A percentile compares a stretch with the other conserved stretches of the same genome.
These are phyloP conservation scores for Drosophila kuntzei DNA, from an alignment of 2,888 invertebrate species.

Conservation along the genomic window DNA sequence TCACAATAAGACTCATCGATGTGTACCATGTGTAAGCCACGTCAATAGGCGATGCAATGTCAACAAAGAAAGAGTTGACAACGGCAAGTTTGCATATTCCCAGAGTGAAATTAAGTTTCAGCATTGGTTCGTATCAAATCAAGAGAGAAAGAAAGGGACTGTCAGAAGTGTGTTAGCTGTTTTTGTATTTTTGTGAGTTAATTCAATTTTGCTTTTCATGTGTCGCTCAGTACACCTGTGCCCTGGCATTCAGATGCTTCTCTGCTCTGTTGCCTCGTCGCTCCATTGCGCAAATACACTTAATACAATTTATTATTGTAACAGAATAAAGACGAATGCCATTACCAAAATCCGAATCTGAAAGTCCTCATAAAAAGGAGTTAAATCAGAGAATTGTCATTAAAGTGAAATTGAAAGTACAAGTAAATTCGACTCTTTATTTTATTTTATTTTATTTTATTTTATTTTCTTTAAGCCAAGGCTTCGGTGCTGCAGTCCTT, in stretches of 20 bases:
- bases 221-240: constrained; percentile 59
- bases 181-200: constrained; percentile 58
- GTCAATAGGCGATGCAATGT: constrained; percentile 1
- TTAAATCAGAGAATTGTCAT: constrained; percentile 65
- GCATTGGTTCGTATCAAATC: neutral
- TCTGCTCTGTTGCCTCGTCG: constrained; percentile 9
- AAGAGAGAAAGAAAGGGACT: constrained; percentile 8
- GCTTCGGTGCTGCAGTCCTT: constrained; percentile 39
- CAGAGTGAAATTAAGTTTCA: neutral
- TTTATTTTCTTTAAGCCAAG: constrained; percentile 6
- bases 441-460: constrained; percentile 16
- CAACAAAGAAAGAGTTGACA: constrained; percentile 27
- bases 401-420: constrained; percentile 68
- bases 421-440: constrained; percentile 41
- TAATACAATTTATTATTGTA: constrained; percentile 72
- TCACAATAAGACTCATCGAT: constrained; percentile 32
- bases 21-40: constrained; percentile 3
- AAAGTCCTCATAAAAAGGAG: constrained; percentile 41
- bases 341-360: constrained; percentile 9
- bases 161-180: constrained; percentile 27
- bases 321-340: constrained; percentile 54
- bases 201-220: constrained; percentile 58
- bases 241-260: constrained; percentile 34
- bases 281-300: constrained; percentile 48
- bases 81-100: constrained; percentile 18